phyloP scores from a whole-genome alignment of 2,797 vertebrate genomes.

The Chloroceryle inda region DNA sequence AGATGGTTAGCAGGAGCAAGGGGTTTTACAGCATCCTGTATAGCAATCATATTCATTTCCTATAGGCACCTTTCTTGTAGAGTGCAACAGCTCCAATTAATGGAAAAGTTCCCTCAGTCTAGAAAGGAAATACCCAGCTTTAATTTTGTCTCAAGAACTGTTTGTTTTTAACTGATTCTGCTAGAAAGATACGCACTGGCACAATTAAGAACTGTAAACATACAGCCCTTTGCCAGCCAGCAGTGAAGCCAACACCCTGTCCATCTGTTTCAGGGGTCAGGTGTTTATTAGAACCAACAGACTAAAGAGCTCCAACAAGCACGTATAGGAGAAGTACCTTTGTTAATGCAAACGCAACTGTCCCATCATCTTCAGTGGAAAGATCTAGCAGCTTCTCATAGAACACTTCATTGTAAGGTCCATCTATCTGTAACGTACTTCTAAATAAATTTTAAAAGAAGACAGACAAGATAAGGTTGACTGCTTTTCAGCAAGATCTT shows the following conservation, averaged over 20 bases:
- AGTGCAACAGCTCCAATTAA: not conserved
- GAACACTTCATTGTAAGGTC: constrained; percentile 92
- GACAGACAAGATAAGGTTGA: not conserved
- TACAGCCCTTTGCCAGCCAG: not conserved
- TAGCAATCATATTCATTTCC: not conserved
- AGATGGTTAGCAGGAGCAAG: not conserved
- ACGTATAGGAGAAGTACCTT: constrained; percentile 82
- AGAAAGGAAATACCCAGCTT: not conserved
- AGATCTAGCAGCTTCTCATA: constrained; percentile 92
- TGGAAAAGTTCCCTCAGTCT: not conserved
- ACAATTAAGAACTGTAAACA: not conserved
- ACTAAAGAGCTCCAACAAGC: no score
- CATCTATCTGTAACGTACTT: constrained; percentile 90
- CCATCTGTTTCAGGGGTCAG: not conserved
- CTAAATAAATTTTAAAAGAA: constrained; percentile 75
- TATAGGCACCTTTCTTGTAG: not conserved
- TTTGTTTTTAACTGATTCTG: not conserved
- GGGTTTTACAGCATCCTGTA: not conserved
- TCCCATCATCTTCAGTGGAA: constrained; percentile 90
- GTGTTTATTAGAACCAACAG: not conserved
- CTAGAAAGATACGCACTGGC: not conserved
- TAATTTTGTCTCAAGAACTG: not conserved
- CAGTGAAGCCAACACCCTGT: accelerated
- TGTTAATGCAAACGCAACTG: constrained; percentile 88
- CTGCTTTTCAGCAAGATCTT: not conserved